Conservation (phyloP, 2,888 invertebrate genomes). For the Girardia tigrina region DNA sequence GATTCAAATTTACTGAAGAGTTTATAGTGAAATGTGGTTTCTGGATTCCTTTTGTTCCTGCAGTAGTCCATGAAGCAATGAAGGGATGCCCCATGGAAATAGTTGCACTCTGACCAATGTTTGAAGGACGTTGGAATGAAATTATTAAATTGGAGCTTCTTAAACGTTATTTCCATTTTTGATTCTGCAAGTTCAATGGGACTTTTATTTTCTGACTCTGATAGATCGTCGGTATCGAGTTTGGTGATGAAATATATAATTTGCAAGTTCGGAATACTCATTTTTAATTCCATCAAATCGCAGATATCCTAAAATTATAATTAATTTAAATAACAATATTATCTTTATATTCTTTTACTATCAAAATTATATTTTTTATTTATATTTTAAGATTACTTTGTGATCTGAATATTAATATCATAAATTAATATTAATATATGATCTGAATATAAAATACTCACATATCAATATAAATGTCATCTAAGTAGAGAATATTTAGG, state of each 20-base stretch:
- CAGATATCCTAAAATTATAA: slow-evolving; percentile 14
- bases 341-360: too few relatives aligned
- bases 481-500: too few relatives aligned
- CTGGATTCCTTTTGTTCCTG: not conserved
- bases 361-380: too few relatives aligned
- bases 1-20: not conserved
- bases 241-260: slow-evolving; percentile 11
- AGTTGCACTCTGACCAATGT: not conserved
- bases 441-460: too few relatives aligned
- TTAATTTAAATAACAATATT: too few relatives aligned
- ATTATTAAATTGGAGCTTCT: not conserved
- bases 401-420: too few relatives aligned
- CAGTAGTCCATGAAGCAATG: not conserved
- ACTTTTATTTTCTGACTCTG: not conserved
- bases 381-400: too few relatives aligned
- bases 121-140: not conserved
- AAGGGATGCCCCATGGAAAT: not conserved
- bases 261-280: not conserved
- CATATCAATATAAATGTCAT: too few relatives aligned
- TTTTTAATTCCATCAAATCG: not conserved
- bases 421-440: too few relatives aligned
- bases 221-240: not conserved
- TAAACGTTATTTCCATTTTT: slow-evolving; percentile 16
- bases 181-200: not conserved
- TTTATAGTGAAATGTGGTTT: not conserved